phyloP scores from a whole-genome alignment of 2,888 invertebrate genomes.

The Pseudococcus jackbeardsleyi region DNA sequence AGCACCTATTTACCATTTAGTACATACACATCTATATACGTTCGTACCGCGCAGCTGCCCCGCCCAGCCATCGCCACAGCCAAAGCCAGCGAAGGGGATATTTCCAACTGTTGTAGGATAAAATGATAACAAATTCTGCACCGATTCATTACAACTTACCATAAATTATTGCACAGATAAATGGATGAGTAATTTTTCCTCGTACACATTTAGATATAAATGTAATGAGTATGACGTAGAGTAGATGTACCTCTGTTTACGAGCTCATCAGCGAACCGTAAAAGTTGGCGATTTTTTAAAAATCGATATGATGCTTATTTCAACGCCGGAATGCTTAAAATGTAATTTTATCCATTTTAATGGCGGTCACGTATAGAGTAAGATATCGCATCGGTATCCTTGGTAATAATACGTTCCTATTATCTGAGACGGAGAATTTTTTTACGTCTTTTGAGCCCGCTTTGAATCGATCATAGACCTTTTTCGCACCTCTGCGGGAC shows the following conservation, averaged over 20 bases:
- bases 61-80: too few relatives aligned
- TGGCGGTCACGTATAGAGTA: not conserved
- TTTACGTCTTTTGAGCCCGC: not conserved
- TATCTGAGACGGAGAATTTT: not conserved
- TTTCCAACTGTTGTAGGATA: too few relatives aligned
- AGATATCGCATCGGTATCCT: not conserved
- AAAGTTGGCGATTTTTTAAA: not conserved
- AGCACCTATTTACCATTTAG: too few relatives aligned
- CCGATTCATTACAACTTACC: too few relatives aligned
- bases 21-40: too few relatives aligned
- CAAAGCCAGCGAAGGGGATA: too few relatives aligned
- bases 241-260: not conserved
- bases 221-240: not conserved
- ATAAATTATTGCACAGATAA: not conserved
- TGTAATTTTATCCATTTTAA: not conserved
- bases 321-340: not conserved
- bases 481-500: not conserved
- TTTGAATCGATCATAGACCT: not conserved
- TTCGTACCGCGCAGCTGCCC: too few relatives aligned
- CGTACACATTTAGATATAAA: not conserved
- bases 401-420: not conserved
- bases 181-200: not conserved
- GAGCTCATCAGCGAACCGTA: not conserved
- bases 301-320: not conserved
- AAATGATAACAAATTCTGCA: too few relatives aligned